These are phyloP conservation scores for Galbula dea DNA, from an alignment of 2,113 vertebrate species.

Conservation along the genomic window DNA sequence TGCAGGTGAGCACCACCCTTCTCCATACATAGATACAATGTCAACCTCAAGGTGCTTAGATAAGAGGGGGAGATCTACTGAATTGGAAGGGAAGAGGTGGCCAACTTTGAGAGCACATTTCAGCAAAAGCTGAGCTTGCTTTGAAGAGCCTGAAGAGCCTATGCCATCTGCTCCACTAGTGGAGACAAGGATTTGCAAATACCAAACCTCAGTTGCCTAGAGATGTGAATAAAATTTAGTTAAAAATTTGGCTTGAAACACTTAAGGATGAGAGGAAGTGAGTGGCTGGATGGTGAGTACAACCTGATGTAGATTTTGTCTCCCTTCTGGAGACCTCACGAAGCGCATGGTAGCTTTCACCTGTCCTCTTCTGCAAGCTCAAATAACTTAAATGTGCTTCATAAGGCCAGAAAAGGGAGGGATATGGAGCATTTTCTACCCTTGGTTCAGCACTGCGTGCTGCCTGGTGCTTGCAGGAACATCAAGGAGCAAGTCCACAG, in stretches of 20 bases:
- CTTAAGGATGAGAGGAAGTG: background rate
- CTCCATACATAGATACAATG: rapidly evolving
- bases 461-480: background rate
- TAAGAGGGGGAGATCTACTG: rapidly evolving
- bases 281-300: background rate
- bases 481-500: background rate
- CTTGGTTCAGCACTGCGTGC: background rate
- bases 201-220: background rate
- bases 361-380: background rate
- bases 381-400: background rate
- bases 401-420: background rate
- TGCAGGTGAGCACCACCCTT: conserved; percentile 50
- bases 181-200: background rate
- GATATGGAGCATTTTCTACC: background rate
- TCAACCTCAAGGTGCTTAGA: rapidly evolving
- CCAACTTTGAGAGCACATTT: background rate
- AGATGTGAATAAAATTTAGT: background rate
- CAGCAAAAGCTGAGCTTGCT: background rate
- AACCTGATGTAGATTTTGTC: background rate
- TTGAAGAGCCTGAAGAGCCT: background rate
- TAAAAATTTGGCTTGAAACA: background rate
- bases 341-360: background rate
- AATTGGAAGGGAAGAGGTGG: rapidly evolving
- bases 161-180: background rate
- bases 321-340: background rate